A percentile compares a stretch with the other conserved stretches of the same genome.
Conservation (phyloP, 2,888 invertebrate genomes). For the Aporophyla lueneburgensis region DNA sequence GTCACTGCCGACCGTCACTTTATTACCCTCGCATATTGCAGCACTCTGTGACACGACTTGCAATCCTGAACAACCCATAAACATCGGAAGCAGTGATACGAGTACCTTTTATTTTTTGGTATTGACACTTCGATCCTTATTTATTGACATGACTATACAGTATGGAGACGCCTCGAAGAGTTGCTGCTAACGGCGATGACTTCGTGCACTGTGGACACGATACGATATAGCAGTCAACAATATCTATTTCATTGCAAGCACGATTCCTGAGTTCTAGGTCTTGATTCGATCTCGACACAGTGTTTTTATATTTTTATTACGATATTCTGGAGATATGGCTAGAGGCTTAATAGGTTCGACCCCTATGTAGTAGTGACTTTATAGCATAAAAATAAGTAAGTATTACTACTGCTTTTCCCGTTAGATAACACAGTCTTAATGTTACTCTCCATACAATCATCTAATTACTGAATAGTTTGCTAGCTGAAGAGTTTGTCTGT, state of each 20-base stretch:
- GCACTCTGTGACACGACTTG: not conserved
- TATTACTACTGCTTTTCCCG: too few species aligned
- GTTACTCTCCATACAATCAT: not conserved
- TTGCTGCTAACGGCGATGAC: too few species aligned
- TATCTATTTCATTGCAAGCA: not conserved
- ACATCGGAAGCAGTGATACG: not conserved
- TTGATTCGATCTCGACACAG: not conserved
- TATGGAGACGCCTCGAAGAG: too few species aligned
- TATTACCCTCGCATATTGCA: slow-evolving; percentile 29
- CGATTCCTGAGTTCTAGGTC: not conserved
- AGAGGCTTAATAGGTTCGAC: not conserved
- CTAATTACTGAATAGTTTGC: too few species aligned
- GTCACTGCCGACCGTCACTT: slow-evolving; percentile 31
- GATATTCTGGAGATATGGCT: not conserved
- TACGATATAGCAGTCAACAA: not conserved
- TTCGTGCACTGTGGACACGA: not conserved
- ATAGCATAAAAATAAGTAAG: not conserved
- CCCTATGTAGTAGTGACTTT: not conserved
- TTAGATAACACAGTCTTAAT: not conserved
- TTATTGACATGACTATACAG: too few species aligned
- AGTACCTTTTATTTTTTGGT: not conserved
- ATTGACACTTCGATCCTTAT: not conserved
- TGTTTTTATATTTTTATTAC: not conserved
- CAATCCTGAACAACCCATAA: slow-evolving; percentile 25
- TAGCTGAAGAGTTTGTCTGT: too few species aligned